Conservation (phyloP, 2,888 invertebrate genomes). For the Zeuzera pyrina region DNA sequence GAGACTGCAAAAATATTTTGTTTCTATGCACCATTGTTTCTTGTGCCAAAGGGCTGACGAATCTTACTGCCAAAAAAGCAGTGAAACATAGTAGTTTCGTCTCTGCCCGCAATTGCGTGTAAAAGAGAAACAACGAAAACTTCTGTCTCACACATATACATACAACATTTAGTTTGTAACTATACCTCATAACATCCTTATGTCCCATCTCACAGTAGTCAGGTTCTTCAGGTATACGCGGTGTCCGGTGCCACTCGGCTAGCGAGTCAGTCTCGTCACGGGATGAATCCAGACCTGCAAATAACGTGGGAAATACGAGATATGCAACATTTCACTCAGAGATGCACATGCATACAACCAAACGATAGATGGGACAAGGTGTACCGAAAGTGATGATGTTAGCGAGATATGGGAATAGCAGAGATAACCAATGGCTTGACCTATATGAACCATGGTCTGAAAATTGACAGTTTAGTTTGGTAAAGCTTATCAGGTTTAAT, state of each 20-base stretch:
- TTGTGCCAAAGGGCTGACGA: background rate
- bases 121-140: background rate
- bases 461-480: no score
- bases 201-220: constrained; percentile 47
- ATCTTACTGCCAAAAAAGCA: background rate
- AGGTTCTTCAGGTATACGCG: constrained; percentile 63
- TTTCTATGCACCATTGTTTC: no score
- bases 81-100: background rate
- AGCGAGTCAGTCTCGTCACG: constrained; percentile 50
- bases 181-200: constrained; percentile 47
- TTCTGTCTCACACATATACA: background rate
- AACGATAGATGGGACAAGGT: no score
- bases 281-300: constrained; percentile 36
- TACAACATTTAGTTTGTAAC: constrained; percentile 9
- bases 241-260: constrained; percentile 51
- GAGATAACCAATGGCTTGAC: no score
- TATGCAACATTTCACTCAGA: no score
- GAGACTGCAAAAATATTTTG: no score
- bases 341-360: no score
- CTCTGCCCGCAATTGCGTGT: constrained; percentile 1
- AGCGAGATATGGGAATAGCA: no score
- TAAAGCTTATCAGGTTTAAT: no score
- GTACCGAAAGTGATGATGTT: no score
- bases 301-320: no score
- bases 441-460: no score